Evolutionary conservation across 2,888 invertebrate genomes (phyloP).

Genomic region (Chloroclystis v-ata): DNA sequence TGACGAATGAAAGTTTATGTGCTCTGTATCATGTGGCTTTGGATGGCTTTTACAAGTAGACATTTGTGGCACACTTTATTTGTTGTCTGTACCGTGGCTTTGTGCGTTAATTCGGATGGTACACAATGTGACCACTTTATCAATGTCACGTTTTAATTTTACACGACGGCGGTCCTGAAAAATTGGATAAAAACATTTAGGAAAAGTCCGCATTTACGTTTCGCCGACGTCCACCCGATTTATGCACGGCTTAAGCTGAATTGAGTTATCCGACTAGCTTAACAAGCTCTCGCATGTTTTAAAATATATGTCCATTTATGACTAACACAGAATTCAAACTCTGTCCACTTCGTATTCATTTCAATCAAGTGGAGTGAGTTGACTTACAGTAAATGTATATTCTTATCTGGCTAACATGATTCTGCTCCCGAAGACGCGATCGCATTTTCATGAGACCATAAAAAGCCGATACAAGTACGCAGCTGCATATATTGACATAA

Average conservation of each 20-base stretch:
- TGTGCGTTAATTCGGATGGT: conserved; percentile 1
- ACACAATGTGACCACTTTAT: conserved; percentile 6
- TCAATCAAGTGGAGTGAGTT: conserved; percentile 15
- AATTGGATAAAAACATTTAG: conserved; percentile 16
- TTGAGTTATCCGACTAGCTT: conserved; percentile 37
- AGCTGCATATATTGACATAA: conserved; percentile 58
- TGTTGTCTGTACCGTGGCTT: conserved; percentile 1
- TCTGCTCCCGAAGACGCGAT: conserved; percentile 28
- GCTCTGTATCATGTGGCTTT: conserved; percentile 16
- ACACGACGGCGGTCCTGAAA: conserved; percentile 6
- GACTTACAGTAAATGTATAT: conserved; percentile 17
- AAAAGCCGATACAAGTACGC: conserved; percentile 39
- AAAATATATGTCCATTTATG: conserved; percentile 12
- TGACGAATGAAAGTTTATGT: conserved; percentile 31
- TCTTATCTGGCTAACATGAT: conserved; percentile 27
- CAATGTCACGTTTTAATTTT: conserved; percentile 9
- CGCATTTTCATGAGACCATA: conserved; percentile 41
- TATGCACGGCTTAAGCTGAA: conserved; percentile 41
- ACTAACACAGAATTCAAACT: conserved; percentile 4
- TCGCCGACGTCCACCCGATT: conserved; percentile 33
- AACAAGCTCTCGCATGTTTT: conserved; percentile 28
- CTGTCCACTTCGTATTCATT: conserved; percentile 1
- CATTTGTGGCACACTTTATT: conserved; percentile 5
- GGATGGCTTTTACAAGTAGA: conserved; percentile 14
- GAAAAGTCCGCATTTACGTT: conserved; percentile 28